Conservation (phyloP, 2,888 invertebrate species). For the Anticlea derivata region DNA sequence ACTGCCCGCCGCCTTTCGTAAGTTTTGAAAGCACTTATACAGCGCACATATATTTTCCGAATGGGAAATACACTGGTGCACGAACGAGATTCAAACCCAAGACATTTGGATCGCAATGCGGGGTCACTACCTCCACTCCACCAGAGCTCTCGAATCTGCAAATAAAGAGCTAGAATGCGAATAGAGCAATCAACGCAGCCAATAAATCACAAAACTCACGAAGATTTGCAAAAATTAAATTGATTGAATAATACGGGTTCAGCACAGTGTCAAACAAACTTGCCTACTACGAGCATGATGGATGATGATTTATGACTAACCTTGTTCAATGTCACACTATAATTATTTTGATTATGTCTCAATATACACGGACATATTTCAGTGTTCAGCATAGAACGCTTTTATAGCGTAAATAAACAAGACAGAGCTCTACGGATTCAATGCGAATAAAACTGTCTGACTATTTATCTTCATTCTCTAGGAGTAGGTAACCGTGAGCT, state of each 20-base stretch:
- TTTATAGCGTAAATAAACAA: not conserved
- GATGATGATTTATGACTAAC: constrained; percentile 14
- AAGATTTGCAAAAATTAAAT: constrained; percentile 10
- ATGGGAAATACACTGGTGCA: too few relatives aligned
- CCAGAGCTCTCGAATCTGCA: not conserved
- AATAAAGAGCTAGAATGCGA: not conserved
- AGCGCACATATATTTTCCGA: too few relatives aligned
- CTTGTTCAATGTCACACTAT: not conserved
- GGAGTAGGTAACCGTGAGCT: constrained; percentile 11
- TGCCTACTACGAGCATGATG: constrained; percentile 7
- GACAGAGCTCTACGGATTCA: not conserved
- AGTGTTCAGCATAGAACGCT: not conserved
- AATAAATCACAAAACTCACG: constrained; percentile 1
- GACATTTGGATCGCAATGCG: too few relatives aligned
- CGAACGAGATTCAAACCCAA: too few relatives aligned
- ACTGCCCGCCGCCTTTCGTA: too few relatives aligned
- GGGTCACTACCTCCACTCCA: too few relatives aligned
- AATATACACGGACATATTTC: not conserved
- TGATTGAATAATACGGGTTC: constrained; percentile 5
- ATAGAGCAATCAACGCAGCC: not conserved
- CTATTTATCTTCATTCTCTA: constrained; percentile 15
- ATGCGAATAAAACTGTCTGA: constrained; percentile 3
- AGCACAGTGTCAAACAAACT: constrained; percentile 1
- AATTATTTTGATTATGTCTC: not conserved
- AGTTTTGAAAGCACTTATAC: too few relatives aligned